Evolutionary conservation across 2,113 vertebrate species (phyloP).

Genomic region (Hippocampus guttulatus): DNA sequence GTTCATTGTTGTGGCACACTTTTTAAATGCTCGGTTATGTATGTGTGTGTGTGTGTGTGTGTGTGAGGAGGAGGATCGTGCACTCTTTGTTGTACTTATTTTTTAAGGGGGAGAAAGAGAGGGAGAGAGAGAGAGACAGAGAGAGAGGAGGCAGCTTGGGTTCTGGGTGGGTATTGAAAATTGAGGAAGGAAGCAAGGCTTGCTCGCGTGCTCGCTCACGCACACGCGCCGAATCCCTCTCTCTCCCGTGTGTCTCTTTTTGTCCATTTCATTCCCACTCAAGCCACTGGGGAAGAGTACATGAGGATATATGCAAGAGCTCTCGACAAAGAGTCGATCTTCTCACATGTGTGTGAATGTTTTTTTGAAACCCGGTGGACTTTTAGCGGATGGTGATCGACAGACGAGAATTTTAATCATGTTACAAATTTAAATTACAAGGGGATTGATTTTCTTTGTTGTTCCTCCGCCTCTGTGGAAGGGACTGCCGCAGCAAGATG

Average conservation of each 20-base stretch:
- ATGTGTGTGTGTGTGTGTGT: slow-evolving; percentile 16
- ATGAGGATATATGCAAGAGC: slow-evolving; percentile 55
- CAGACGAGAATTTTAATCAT: slow-evolving; percentile 38
- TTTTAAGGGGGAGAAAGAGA: slow-evolving; percentile 18
- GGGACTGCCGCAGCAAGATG: slow-evolving; percentile 43
- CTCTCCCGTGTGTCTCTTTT: not conserved
- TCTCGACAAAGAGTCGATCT: slow-evolving; percentile 2
- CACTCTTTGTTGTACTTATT: slow-evolving; percentile 46
- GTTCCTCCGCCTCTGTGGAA: slow-evolving; percentile 38
- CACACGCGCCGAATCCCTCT: slow-evolving; percentile 1
- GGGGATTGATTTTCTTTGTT: not conserved
- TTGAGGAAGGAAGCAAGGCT: slow-evolving; percentile 21
- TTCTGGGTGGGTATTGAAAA: slow-evolving; percentile 63
- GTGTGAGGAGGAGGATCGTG: slow-evolving; percentile 27
- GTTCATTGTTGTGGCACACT: slow-evolving; percentile 74
- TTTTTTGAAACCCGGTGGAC: not conserved
- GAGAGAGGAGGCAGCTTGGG: slow-evolving; percentile 72
- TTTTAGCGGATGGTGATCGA: slow-evolving; percentile 11
- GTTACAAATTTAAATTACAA: slow-evolving; percentile 48
- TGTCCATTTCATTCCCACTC: slow-evolving; percentile 1
- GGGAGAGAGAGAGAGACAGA: no score
- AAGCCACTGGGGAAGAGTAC: slow-evolving; percentile 28
- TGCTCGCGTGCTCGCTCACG: not conserved
- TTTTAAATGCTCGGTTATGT: slow-evolving; percentile 42
- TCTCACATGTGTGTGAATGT: no score